Base-by-base conservation (phyloP, 2,888 invertebrate genomes). In the Cinara cedri region DNA sequence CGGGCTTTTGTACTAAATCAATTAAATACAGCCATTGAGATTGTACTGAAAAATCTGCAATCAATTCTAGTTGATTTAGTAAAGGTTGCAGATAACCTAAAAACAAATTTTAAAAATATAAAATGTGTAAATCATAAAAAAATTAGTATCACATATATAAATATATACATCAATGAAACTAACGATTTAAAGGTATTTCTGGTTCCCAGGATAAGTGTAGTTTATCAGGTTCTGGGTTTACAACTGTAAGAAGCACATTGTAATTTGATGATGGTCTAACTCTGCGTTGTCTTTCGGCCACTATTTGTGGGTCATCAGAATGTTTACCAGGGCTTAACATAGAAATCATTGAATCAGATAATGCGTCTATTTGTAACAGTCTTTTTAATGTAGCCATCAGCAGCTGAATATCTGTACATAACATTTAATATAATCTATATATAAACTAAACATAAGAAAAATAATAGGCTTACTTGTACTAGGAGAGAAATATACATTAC, bases 1-100 rank as follows among this genome's bases (percentile, higher is more conserved):
- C 90, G 0, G 93, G 90, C 81, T 89, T 89, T 10, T 93, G 91
- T 81, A 93, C 92, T 76, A 97, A 88, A 68, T 93, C 90, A 6
- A 94, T 88, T 80, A 94, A 89, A 86, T 94, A 94, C 71, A 96
- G 88, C 91, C 95, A 93, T 86, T 97, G 97, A 0, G 96, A 95
- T 85, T 94, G 94, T 0, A 96, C 88, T 0, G 91, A 91, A 85
- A 95, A 92, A 85, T 93, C 90, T 70, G 93, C 92, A 26, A 95
- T 88, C 0, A 89, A 87, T 10, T 89, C 89, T 71, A 96, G 85
- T 82, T 91, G 90, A 14, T 90, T 87, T 66, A 94, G 86, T 83
- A 96, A 92, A 0, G 94, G 93, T 51, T 90, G 89, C 81, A 97
- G 87, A 86, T 93, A 94, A 75, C 90, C 94, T 94, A 87, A 16